Evolutionary conservation across 2,888 invertebrate species (phyloP), one percentile per base, ranked within the genome.

Genomic region (Subacronicta megacephala): DNA sequence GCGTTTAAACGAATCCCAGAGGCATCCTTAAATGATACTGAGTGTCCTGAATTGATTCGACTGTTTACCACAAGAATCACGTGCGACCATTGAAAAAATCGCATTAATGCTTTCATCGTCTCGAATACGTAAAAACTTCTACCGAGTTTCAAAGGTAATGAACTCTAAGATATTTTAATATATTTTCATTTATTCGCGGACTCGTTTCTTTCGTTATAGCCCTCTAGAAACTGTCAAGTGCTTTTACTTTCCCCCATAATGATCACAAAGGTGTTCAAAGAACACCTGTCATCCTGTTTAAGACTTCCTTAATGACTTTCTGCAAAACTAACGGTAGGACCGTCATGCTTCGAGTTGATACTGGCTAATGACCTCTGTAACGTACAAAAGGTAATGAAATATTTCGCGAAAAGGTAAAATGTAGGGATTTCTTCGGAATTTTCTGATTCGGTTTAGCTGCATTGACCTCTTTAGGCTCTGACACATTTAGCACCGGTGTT

Each of bases 221-320:
- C 63, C 58, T 72, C 31, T 55, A 45, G 44, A 41, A 51, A 47
- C 53, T 56, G 66, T 64, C 47, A 54, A 67, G 62, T 31, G 36
- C n/a, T 10, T 40, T 13, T 54, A 72, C 64, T 68, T 72, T 68
- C 64, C 68, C 67, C 68, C 53, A 42, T 72, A 58, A 64, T 64
- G 59, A 61, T 29, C 35, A 41, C 62, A 76, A 83, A 83, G 82
- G 81, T 83, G 82, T 75, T 63, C 59, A 51, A 56, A 59, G 51
- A 47, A 61, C 69, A 82, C 78, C 82, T 83, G 82, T 66, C 80
- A 61, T 78, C 75, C 83, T 79, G 75, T 75, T 76, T 58, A 57
- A 67, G 58, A 69, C 72, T 59, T 63, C 62, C 69, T 63, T 66
- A 58, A 72, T 67, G 40, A 56, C 55, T 56, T 74, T 61, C 65